These are phyloP conservation scores for Tetrax tetrax DNA, from an alignment of 2,113 vertebrate genomes.

Conservation along the genomic window DNA sequence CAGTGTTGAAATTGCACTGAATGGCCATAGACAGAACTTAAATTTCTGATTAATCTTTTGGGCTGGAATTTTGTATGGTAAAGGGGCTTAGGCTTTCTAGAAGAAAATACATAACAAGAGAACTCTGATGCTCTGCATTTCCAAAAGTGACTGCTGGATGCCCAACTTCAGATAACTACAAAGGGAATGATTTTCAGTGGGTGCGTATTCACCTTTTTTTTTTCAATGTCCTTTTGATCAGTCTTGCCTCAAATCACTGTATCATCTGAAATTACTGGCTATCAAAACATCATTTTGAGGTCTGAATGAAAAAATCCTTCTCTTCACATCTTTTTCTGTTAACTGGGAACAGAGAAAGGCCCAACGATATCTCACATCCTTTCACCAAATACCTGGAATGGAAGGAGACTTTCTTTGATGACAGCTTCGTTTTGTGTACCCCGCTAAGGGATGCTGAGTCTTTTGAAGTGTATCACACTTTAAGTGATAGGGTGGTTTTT, in stretches of 20 bases:
- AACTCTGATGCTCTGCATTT: neutral
- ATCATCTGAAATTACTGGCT: neutral
- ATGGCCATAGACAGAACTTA: neutral
- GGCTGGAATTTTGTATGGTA: neutral
- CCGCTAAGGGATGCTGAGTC: neutral
- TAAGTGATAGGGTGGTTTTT: accelerated
- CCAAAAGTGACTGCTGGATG: neutral
- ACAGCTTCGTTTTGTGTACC: neutral
- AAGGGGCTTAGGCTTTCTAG: neutral
- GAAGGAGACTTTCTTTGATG: neutral
- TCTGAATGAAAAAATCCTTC: neutral
- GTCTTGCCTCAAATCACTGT: accelerated
- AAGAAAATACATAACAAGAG: neutral
- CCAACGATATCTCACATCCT: neutral
- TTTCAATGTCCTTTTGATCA: neutral
- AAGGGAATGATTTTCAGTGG: neutral
- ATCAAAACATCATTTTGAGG: neutral
- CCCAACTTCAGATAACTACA: neutral
- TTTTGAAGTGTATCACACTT: neutral
- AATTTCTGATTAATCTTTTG: neutral
- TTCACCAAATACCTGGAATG: neutral
- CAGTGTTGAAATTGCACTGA: neutral
- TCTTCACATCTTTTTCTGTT: neutral
- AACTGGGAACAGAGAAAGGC: neutral
- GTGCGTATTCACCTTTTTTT: neutral